Conservation (phyloP, 2,797 vertebrate genomes). For the Cynopterus sphinx region DNA sequence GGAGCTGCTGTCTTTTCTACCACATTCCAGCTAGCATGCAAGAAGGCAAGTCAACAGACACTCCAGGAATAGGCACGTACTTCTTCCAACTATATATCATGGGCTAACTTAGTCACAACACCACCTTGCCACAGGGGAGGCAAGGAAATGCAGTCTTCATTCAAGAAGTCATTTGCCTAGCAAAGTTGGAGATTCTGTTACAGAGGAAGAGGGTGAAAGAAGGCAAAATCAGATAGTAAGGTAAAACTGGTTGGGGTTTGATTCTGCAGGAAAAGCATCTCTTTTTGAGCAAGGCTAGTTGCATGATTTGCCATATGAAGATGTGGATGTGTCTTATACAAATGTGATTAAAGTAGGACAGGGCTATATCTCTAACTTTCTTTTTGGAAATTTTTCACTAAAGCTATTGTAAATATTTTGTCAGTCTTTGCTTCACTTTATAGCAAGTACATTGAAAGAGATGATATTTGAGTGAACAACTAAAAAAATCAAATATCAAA, state of each 20-base stretch:
- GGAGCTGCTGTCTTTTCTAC: neutral
- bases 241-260: neutral
- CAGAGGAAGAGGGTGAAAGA: slow-evolving; percentile 10
- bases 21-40: neutral
- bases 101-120: neutral
- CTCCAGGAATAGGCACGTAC: neutral
- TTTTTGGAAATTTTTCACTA: neutral
- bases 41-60: neutral
- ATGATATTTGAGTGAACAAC: neutral
- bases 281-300: neutral
- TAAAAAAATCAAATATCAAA: slow-evolving; percentile 13
- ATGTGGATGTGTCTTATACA: neutral
- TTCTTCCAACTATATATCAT: neutral
- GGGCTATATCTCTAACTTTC: neutral
- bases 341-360: neutral
- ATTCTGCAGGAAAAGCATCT: neutral
- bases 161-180: neutral
- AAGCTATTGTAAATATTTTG: neutral
- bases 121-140: neutral
- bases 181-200: neutral
- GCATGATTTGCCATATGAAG: neutral
- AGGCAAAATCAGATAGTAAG: neutral
- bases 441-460: neutral
- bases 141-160: neutral
- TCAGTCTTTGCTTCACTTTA: neutral